These are phyloP conservation scores for Lepus europaeus DNA, from an alignment of 2,113 vertebrate genomes.

Conservation along the genomic window DNA sequence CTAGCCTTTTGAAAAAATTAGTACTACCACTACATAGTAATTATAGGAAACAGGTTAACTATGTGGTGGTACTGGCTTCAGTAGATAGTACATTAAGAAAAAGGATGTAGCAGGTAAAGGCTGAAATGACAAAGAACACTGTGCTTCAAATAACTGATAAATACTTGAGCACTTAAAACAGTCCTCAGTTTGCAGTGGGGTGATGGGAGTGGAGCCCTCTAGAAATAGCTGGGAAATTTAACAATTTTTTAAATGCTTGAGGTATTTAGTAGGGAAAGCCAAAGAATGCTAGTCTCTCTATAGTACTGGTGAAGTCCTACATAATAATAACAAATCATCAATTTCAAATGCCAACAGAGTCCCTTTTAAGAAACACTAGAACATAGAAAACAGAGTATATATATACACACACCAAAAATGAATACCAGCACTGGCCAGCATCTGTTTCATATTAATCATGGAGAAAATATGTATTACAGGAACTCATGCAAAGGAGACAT, in stretches of 20 bases:
- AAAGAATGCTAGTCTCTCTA: conserved; percentile 33
- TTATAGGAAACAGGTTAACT: conserved; percentile 62
- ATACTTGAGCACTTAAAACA: conserved; percentile 24
- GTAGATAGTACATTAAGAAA: conserved; percentile 54
- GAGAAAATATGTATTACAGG: conserved; percentile 52
- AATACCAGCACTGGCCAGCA: not conserved
- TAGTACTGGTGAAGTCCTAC: not conserved
- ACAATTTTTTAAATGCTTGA: not conserved
- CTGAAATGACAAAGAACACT: conserved; percentile 51
- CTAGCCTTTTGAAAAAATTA: conserved; percentile 53
- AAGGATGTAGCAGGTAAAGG: conserved; percentile 34
- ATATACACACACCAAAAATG: not conserved
- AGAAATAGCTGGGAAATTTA: not conserved
- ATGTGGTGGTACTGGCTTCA: conserved; percentile 54
- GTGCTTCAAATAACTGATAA: conserved; percentile 52
- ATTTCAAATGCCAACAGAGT: conserved; percentile 51
- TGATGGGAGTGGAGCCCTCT: not conserved
- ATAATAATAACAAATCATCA: conserved; percentile 1
- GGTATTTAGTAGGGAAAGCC: not conserved
- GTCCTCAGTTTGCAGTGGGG: not conserved
- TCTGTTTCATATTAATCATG: conserved; percentile 62
- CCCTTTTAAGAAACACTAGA: conserved; percentile 22
- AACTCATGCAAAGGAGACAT: conserved; percentile 40
- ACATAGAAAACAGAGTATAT: conserved; percentile 50
- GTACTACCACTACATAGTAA: conserved; percentile 6